Evolutionary conservation across 2,113 vertebrate species (phyloP).

Genomic region (Chaenocephalus aceratus): DNA sequence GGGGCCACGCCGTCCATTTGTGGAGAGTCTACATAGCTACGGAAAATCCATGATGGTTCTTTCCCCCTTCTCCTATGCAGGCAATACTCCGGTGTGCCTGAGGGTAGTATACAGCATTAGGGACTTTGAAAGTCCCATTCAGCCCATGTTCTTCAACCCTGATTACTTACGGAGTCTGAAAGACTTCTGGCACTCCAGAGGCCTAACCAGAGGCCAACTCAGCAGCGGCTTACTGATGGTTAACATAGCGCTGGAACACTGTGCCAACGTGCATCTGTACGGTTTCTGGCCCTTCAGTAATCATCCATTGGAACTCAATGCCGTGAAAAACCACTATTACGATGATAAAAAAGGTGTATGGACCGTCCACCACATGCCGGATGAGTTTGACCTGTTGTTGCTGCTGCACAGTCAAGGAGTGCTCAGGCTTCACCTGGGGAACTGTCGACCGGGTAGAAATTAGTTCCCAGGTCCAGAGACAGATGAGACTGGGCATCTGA

Average conservation of each 20-base stretch:
- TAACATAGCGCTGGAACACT: conserved; percentile 91
- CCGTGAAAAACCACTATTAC: conserved; percentile 94
- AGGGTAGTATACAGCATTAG: conserved; percentile 87
- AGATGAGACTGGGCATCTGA: too few species aligned
- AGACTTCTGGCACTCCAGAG: conserved; percentile 89
- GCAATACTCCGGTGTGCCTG: conserved; percentile 89
- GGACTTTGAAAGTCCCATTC: conserved; percentile 84
- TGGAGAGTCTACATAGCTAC: conserved; percentile 85
- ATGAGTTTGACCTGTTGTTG: conserved; percentile 90
- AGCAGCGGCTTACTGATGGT: conserved; percentile 92
- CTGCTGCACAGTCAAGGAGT: conserved; percentile 91
- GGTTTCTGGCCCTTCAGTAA: conserved; percentile 95
- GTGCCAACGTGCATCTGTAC: conserved; percentile 89
- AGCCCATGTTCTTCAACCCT: conserved; percentile 90
- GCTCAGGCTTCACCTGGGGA: conserved; percentile 89
- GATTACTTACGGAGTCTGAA: conserved; percentile 87
- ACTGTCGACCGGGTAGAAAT: conserved; percentile 76
- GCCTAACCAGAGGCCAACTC: conserved; percentile 85
- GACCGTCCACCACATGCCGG: conserved; percentile 91
- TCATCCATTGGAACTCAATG: conserved; percentile 76
- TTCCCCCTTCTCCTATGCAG: conserved; percentile 90
- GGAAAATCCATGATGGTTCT: conserved; percentile 88
- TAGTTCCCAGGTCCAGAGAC: conserved; percentile 6
- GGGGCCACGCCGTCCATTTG: conserved; percentile 86
- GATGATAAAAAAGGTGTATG: conserved; percentile 88